A percentile compares a stretch with the other conserved stretches of the same genome.
Evolutionary conservation across 2,113 vertebrate species (phyloP).

Genomic region (Chaetodon trifascialis): DNA sequence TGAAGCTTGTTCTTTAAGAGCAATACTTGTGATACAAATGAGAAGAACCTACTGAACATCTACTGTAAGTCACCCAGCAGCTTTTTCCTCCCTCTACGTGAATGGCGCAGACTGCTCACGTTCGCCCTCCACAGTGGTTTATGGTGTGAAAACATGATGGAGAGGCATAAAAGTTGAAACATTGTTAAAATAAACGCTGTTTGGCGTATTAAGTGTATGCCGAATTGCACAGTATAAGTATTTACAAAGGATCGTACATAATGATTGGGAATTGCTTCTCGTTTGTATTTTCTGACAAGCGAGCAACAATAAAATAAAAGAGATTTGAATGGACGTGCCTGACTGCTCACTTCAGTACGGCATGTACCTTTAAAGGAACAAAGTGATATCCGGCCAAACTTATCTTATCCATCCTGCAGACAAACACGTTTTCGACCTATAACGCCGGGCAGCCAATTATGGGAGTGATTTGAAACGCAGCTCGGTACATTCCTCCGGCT

Average conservation of each 20-base stretch:
- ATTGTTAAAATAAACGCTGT: background rate
- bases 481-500: rapidly evolving
- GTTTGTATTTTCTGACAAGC: background rate
- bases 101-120: background rate
- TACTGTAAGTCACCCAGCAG: background rate
- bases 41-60: background rate
- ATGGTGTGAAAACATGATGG: background rate
- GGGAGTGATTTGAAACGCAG: background rate
- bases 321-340: background rate
- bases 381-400: background rate
- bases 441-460: background rate
- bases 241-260: rapidly evolving
- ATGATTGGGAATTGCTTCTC: rapidly evolving
- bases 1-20: background rate
- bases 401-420: background rate
- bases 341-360: background rate
- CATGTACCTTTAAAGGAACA: background rate
- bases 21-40: rapidly evolving
- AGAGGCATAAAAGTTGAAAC: background rate
- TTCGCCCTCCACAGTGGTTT: background rate
- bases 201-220: background rate
- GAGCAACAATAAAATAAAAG: background rate
- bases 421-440: background rate
- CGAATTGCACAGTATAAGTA: background rate
- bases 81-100: background rate